These are phyloP conservation scores for Threskiornis aethiopicus DNA, from an alignment of 2,797 vertebrate species.

Conservation along the genomic window DNA sequence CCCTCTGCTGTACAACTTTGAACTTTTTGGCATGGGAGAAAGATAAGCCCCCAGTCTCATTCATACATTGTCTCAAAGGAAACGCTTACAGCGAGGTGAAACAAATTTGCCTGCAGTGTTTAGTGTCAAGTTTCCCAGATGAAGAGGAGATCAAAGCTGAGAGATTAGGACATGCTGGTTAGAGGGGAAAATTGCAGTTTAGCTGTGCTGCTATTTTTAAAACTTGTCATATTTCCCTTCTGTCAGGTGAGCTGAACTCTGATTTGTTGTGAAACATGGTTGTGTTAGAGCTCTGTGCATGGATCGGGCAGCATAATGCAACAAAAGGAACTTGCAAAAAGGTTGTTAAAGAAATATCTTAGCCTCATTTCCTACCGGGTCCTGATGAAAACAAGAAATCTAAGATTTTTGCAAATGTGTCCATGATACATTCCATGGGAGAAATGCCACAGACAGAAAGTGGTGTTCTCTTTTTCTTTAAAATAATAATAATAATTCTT, in stretches of 20 bases:
- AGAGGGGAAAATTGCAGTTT: slow-evolving; percentile 54
- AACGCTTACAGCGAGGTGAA: neutral
- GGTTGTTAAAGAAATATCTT: neutral
- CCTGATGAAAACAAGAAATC: neutral
- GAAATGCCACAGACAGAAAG: neutral
- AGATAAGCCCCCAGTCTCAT: neutral
- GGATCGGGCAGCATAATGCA: neutral
- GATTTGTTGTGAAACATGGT: neutral
- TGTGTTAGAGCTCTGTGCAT: neutral
- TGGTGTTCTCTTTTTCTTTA: neutral
- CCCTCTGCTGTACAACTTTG: neutral
- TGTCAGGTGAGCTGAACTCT: slow-evolving; percentile 35
- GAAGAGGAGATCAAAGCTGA: slow-evolving; percentile 49
- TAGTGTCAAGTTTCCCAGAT: slow-evolving; percentile 37
- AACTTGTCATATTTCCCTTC: slow-evolving; percentile 33
- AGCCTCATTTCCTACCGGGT: neutral
- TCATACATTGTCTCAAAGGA: neutral
- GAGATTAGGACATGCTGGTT: slow-evolving; percentile 49
- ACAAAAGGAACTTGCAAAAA: neutral
- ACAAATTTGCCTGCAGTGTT: slow-evolving; percentile 36
- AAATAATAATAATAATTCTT: neutral
- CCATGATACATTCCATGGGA: neutral
- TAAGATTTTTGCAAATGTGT: neutral
- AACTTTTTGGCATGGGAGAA: neutral
- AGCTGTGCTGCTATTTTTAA: slow-evolving; percentile 52